Conservation (phyloP, 2,113 vertebrate genomes). For the Gymnarchus niloticus region DNA sequence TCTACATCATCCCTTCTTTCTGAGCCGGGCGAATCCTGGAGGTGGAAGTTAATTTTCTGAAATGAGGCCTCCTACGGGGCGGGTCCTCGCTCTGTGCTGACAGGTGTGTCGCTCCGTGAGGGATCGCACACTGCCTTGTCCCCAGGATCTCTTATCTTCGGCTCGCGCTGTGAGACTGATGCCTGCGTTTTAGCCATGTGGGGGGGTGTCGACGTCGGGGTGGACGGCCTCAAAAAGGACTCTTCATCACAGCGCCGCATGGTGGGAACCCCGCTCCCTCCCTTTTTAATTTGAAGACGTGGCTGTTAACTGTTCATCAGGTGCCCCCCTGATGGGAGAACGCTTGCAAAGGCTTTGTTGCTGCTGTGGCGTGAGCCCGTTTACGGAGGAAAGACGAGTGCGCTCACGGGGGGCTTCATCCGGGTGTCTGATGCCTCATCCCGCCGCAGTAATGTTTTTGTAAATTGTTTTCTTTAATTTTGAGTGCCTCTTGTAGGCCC, state of each 20-base stretch:
- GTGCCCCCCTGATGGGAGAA: conserved; percentile 27
- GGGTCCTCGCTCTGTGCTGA: conserved; percentile 9
- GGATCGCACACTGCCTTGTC: background rate
- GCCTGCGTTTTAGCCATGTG: background rate
- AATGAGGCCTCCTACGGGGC: conserved; percentile 27
- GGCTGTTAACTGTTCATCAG: conserved; percentile 42
- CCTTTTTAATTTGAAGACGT: conserved; percentile 38
- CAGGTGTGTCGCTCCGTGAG: conserved; percentile 25
- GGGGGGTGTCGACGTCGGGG: background rate
- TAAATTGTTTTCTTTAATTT: conserved; percentile 14
- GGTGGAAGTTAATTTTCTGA: conserved; percentile 32
- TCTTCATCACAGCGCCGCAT: conserved; percentile 21
- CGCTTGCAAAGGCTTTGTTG: conserved; percentile 2
- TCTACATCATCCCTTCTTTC: conserved; percentile 23
- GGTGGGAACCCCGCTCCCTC: conserved; percentile 17
- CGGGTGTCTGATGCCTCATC: background rate
- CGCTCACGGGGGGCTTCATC: background rate
- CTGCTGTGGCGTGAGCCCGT: conserved; percentile 18
- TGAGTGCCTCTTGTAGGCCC: background rate
- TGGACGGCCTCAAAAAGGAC: background rate
- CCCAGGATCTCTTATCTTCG: background rate
- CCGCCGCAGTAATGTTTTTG: background rate
- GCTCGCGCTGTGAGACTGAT: background rate
- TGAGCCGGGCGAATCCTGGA: conserved; percentile 19
- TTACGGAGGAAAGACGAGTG: background rate